Percentiles rank a stretch among this genome's conserved stretches.
phyloP scores from a whole-genome alignment of 2,888 invertebrate genomes.

The Yponomeuta malinellus region DNA sequence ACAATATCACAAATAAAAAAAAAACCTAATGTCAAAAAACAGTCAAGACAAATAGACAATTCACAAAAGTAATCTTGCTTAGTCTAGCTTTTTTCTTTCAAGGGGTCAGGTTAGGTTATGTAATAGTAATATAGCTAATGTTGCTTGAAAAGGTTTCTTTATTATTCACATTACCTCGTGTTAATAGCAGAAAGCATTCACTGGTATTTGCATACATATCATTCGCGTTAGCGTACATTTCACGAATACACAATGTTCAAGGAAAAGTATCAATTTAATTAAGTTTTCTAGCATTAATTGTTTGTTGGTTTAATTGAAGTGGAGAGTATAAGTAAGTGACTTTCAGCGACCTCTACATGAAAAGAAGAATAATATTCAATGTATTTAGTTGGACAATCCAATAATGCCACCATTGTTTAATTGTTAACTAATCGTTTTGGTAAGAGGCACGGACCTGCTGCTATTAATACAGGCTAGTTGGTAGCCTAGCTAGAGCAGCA shows the following conservation, averaged over 20 bases:
- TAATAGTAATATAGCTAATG: constrained; percentile 33
- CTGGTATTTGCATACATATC: not conserved
- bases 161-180: not conserved
- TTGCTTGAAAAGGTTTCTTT: not conserved
- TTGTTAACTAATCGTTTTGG: too few relatives aligned
- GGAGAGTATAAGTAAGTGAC: too few relatives aligned
- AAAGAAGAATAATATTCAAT: too few relatives aligned
- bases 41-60: not conserved
- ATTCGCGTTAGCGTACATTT: not conserved
- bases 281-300: too few relatives aligned
- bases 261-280: not conserved
- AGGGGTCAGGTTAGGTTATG: constrained; percentile 60
- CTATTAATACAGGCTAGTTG: too few relatives aligned
- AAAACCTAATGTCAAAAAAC: too few relatives aligned
- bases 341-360: too few relatives aligned
- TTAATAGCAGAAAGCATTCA: not conserved
- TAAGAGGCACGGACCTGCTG: too few relatives aligned
- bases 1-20: too few relatives aligned
- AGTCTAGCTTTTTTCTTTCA: constrained; percentile 37
- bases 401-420: not conserved
- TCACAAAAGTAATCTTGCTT: constrained; percentile 26
- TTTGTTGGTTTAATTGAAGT: too few relatives aligned
- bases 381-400: not conserved
- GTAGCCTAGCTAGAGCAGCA: too few relatives aligned
- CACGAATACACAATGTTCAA: not conserved